Conservation (phyloP, 2,888 invertebrate genomes). For the Ceraclea dissimilis region DNA sequence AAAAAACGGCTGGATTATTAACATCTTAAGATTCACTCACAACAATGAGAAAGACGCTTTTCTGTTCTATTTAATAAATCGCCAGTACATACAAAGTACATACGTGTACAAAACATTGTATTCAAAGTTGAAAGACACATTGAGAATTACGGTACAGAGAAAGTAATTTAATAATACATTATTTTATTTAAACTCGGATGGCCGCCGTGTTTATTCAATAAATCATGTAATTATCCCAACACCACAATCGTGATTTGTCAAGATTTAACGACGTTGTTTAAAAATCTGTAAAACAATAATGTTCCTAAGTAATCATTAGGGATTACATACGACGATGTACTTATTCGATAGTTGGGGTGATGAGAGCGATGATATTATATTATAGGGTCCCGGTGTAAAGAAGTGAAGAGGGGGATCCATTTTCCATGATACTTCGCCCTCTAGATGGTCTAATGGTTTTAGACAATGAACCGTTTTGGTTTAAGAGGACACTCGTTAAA, state of each 20-base stretch:
- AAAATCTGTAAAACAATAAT: conserved; percentile 7
- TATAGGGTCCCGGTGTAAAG: neutral
- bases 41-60: too few relatives aligned
- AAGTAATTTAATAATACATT: too few relatives aligned
- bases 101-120: too few relatives aligned
- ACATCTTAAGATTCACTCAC: too few relatives aligned
- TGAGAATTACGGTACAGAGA: too few relatives aligned
- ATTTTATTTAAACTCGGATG: too few relatives aligned
- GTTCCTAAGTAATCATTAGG: conserved; percentile 12
- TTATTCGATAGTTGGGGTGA: conserved; percentile 6
- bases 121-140: too few relatives aligned
- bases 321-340: conserved; percentile 5
- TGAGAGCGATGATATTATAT: neutral
- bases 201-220: neutral
- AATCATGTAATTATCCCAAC: neutral
- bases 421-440: neutral
- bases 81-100: too few relatives aligned
- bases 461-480: conserved; percentile 26
- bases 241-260: neutral
- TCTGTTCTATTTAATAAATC: too few relatives aligned
- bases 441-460: conserved; percentile 22
- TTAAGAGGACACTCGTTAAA: conserved; percentile 19
- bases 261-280: neutral
- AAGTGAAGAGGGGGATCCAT: neutral
- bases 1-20: too few relatives aligned